Base-by-base conservation (phyloP, 92 coral and sea anemone genomes). In the Metridium senile region DNA sequence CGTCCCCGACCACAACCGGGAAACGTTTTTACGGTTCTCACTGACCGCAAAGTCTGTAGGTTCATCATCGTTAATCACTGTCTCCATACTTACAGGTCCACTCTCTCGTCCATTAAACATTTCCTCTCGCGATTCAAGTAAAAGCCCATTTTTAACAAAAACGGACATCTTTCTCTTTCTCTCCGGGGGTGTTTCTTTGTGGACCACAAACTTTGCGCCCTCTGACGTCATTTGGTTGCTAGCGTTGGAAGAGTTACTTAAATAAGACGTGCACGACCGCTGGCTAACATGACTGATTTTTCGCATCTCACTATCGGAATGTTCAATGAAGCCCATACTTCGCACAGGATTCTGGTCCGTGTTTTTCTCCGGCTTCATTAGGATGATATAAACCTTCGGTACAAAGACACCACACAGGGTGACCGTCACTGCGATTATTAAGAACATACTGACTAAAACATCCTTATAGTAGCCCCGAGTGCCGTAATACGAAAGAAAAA, bases 351-450 rank as follows among this genome's bases (percentile, higher is more conserved):
- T 76, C 16, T 81, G 89, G 51, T 80, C 97, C 25, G 81, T 85
- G 73, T 93, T 93, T 70, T 86, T 93, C 79, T 91, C 89, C 46
- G 93, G 98, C 33, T 85, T 97, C 30, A 88, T 72, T 28, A 93
- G 68, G 23, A 93, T 88, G 62, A 93, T 68, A 68, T 93, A 93
- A 11, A 85, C 92, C 80, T 93, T 93, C 31, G 98, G 97, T 29
- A 91, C 45, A 57, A 93, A 91, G 71, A 89, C 88, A 25, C 98
- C 91, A n/a, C 85, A 76, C 20, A 93, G 82, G 26, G 98, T 92
- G 2, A 91, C 84, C 1, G 93, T 88, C 17, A 79, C 91, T 8
- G 90, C 88, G 27, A 91, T 75, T 33, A 87, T 85, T 25, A 91
- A 81, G 70, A 93, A 93, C 11, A 88, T 72, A 65, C 94, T 85